Base-by-base conservation (phyloP, 2,797 vertebrate species). In the Telmatherina bonti region DNA sequence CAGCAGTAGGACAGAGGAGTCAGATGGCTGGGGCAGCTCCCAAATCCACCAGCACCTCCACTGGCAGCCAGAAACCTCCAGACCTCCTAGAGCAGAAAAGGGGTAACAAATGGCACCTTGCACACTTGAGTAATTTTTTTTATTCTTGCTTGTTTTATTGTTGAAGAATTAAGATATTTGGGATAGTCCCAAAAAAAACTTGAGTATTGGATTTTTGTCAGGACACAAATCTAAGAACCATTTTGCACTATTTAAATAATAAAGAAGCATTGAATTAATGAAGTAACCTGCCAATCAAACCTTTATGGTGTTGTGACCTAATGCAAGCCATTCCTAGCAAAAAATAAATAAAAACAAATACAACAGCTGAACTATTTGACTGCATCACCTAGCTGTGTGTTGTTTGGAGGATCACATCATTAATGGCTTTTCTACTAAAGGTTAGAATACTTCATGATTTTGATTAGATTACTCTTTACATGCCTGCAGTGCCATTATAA, bases 41-140 rank as follows among this genome's bases (percentile, higher is more conserved):
- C 77, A 94, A 96, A 87, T 87, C 95, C 72, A 83, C 94, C 60
- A 82, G 58, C 56, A 51, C 92, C 57, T 79, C 94, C 38, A 60
- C 88, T 15, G 67, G 70, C 71, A 94, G 84, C 90, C 97, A 97
- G 83, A 98, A 96, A 88, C 91, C 95, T 0, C 85, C 95, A 38
- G 97, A 98, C 79, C 94, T 88, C 76, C 95, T 95, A 54, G 97
- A 99, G 82, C 96, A 95, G 90, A 96, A 95, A 75, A 95, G 93
- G 92, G 96, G 97, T 99, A 90, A 86, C 74, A 0, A n/a, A n/a
- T n/a, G n/a, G 16, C 1, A 55, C 1, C 29, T 0, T 6, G 26
- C 5, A 49, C n/a, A 20, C 47, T 24, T 22, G 22, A 4, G 6
- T n/a, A 47, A 9, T n/a, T 5, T 41, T 41, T 41, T 41, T 5